Base-by-base conservation (phyloP, 2,113 vertebrate genomes). In the Ophthalmolycus amberensis region DNA sequence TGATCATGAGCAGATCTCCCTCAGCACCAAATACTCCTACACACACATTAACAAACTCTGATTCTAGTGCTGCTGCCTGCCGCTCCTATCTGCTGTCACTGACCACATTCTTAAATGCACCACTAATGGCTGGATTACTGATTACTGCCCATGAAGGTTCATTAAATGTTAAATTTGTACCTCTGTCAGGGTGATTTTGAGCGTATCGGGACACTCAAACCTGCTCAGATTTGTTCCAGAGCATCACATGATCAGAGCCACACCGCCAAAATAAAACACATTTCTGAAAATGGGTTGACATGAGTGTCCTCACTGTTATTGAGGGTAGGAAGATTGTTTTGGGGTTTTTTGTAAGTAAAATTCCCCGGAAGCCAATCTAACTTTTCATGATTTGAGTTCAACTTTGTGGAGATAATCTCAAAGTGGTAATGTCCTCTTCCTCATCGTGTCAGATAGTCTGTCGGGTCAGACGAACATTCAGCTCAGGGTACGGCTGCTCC, bases 381-480 rank as follows among this genome's bases (percentile, higher is more conserved):
- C 52, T 59, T 27, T 52, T 64, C 18, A 66, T 54, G 59, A 75
- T 73, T 50, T 7, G 5, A 77, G n/a, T 59, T 34, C 56, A 78
- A 74, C 32, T 10, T 74, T 79, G 8, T 63, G 79, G 1, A 75
- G 56, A 70, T 79, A 83, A 69, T 85, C 66, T 88, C 34, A 80
- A 34, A 70, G 80, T 80, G 79, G 90, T 89, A 79, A 90, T 69
- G 63, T 81, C 74, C 71, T 84, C 75, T 72, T 72, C 32, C 67
- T 76, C 20, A 84, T 85, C 72, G 52, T 85, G 87, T 87, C 82
- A 80, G 73, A 29, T 70, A 72, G 83, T 64, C 82, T 32, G 65
- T 65, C 42, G 34, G 75, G 78, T 81, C 74, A 60, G 80, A 77
- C 80, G 25, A 77, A 62, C 79, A 86, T 50, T 70, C 32, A 78